Base-by-base conservation (phyloP, 1,140 invertebrate genomes). In the Drosophila saltans region DNA sequence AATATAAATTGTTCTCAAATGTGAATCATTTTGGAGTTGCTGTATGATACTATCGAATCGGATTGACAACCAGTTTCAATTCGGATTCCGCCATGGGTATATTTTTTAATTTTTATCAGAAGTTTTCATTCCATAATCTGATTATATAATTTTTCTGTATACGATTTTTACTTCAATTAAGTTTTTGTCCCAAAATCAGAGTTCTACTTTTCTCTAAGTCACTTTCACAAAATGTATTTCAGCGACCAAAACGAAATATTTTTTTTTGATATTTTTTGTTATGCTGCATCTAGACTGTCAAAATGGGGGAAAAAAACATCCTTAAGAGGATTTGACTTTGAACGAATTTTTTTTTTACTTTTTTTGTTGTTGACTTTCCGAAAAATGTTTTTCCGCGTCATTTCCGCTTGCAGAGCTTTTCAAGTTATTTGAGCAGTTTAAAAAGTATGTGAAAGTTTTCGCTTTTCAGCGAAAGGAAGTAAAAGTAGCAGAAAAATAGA, bases 311-410 rank as follows among this genome's bases (percentile, higher is more conserved):
- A 11, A 24, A 36, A 10, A 33, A 58, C 21, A 24, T 26, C 8
- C 45, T 21, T 52, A 52, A 52, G 45, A 52, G 45, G 45, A 52
- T 52, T 52, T 52, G 9, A 39, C 33, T 58, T 58, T 21, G 0
- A 21, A 33, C 2, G 16, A 8, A 10, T 16, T 41, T 28, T 36
- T 36, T 69, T 43, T 68, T 55, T 30, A 30, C 28, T 56, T 10
- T 33, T 33, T 24, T n/a, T 57, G 24, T 61, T 52, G 48, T 73
- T 40, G 45, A 67, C 59, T 67, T 21, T 10, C 21, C 11, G 7
- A 33, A 67, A 67, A 68, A 60, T 64, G 64, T 72, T 71, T 71
- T 16, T 26, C 63, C 39, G 74, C 69, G 60, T 72, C 74, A 75
- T 75, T 75, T 75, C 63, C 64, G 73, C 59, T 66, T 43, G 33